Evolutionary conservation across 2,888 invertebrate genomes (phyloP), one percentile per base, ranked within the genome.

Genomic region (Aphidoletes aphidimyza): DNA sequence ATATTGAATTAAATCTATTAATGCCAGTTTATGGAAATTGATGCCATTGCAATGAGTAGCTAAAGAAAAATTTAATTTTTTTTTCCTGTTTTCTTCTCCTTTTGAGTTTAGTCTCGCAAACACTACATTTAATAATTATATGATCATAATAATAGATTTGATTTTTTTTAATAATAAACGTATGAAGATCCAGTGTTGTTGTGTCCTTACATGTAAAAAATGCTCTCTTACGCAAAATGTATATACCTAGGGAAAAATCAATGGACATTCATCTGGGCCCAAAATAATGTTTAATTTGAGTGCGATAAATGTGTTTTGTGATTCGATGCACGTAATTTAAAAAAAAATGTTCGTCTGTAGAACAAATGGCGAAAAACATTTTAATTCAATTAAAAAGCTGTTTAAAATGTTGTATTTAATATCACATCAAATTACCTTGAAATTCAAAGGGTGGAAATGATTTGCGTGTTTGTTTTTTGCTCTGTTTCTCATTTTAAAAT

Each of bases 11-110:
- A 42, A 42, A 42, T 69, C 69, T 69, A 69, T 69, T 30, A 69
- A 69, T 69, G 69, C 69, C 69, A 69, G 69, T 69, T 69, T 69
- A 69, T 69, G 34, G 69, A 69, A 30, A 30, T 69, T 69, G 69
- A 69, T 69, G 34, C 69, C 14, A 30, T 69, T 30, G 69, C 11
- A 30, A 69, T 34, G 69, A 30, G 30, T 69, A 69, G 30, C 34
- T 30, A 17, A 69, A 14, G 69, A 69, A 69, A 39, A 39, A 39
- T 8, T 8, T 39, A 39, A 39, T 2, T n/a, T n/a, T 22, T 47
- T 11, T 11, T 26, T 3, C 22, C 0, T n/a, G n/a, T n/a, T n/a
- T n/a, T n/a, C n/a, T n/a, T n/a, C n/a, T n/a, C n/a, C n/a, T n/a
- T n/a, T n/a, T n/a, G n/a, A n/a, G n/a, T n/a, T n/a, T n/a, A n/a